Evolutionary conservation across 2,888 invertebrate genomes (phyloP).

Genomic region (Eupithecia vulgata): DNA sequence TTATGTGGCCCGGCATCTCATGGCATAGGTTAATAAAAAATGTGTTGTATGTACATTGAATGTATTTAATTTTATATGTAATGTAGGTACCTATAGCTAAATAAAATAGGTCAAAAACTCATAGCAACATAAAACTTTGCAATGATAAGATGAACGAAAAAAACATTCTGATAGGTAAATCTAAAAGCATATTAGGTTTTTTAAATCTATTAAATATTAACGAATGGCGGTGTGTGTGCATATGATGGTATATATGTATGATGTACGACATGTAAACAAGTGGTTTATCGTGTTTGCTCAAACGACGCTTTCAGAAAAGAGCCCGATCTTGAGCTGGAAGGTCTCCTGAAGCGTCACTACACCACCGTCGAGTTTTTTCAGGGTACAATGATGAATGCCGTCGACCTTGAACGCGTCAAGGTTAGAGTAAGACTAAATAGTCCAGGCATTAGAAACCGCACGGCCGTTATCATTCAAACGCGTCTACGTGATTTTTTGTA

Average conservation of each 20-base stretch:
- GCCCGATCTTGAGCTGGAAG: slow-evolving; percentile 99
- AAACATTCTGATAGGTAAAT: not conserved
- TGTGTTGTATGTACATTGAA: not conserved
- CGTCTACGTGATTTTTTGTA: slow-evolving; percentile 79
- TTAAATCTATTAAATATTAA: slow-evolving; percentile 4
- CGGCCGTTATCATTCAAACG: slow-evolving; percentile 82
- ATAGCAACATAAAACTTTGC: not conserved
- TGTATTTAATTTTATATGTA: too few species aligned
- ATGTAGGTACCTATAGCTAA: too few species aligned
- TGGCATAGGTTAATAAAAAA: not conserved
- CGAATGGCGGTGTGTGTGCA: slow-evolving; percentile 18
- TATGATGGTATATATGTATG: too few species aligned
- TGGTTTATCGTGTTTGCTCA: slow-evolving; percentile 70
- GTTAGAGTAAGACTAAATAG: slow-evolving; percentile 87
- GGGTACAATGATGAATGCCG: slow-evolving; percentile 99
- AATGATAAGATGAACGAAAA: not conserved
- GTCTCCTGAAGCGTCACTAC: slow-evolving; percentile 99
- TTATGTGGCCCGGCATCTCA: not conserved
- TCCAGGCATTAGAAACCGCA: slow-evolving; percentile 81
- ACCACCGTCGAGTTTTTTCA: slow-evolving; percentile 99
- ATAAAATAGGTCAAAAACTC: not conserved
- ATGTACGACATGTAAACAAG: slow-evolving; percentile 32
- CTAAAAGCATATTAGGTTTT: not conserved
- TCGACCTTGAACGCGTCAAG: slow-evolving; percentile 99
- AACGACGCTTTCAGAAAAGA: slow-evolving; percentile 95